Conservation (phyloP, 2,113 vertebrate species). For the Pterocles gutturalis region DNA sequence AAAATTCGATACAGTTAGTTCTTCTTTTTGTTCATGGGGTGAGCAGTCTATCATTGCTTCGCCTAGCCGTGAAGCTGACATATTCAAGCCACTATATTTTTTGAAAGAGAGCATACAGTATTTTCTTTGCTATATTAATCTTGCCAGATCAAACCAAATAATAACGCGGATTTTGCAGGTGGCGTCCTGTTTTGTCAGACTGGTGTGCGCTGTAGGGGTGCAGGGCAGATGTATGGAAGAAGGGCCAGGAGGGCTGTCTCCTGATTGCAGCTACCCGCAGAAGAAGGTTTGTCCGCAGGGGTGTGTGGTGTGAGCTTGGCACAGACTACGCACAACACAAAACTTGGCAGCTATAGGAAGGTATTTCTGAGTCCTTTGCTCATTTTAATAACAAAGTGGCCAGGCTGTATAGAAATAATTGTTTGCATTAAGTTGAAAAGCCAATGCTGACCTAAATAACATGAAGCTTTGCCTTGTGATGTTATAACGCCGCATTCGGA, state of each 20-base stretch:
- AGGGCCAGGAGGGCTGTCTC: not conserved
- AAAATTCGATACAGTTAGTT: not conserved
- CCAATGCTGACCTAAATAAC: not conserved
- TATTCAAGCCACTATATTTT: not conserved
- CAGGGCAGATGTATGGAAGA: not conserved
- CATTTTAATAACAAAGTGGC: not conserved
- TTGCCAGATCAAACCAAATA: not conserved
- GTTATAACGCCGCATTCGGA: not conserved
- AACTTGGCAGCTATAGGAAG: not conserved
- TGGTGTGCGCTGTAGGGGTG: not conserved
- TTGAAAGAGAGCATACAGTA: not conserved
- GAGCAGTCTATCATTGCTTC: not conserved
- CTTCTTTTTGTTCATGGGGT: not conserved
- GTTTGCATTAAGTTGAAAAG: not conserved
- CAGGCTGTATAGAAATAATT: not conserved
- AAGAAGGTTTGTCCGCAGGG: rapidly evolving
- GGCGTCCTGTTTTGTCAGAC: not conserved
- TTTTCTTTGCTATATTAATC: not conserved
- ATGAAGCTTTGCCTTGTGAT: not conserved
- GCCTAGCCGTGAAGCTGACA: not conserved
- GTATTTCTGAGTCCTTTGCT: not conserved
- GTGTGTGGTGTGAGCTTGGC: not conserved
- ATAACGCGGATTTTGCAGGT: not conserved
- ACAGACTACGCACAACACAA: not conserved
- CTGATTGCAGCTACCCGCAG: rapidly evolving